Evolutionary conservation across 53 echinoderm and acorn worm species (phyloP), one percentile per base, ranked within the genome.

Genomic region (Henricia sp.): DNA sequence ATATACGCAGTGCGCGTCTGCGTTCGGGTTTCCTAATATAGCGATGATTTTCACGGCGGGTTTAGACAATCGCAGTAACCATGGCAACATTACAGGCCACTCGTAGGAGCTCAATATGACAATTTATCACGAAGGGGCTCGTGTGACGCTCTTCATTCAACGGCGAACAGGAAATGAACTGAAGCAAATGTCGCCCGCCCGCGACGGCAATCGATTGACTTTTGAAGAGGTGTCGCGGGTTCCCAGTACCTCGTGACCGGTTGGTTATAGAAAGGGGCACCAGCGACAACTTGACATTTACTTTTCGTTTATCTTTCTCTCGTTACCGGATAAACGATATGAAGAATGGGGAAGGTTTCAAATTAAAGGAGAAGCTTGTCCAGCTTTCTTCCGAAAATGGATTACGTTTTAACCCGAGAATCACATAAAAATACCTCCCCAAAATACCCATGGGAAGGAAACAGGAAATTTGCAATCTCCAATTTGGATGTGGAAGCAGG

Each of bases 11-110:
- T 34, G 27, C 70, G 20, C 39, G 38, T 1, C 21, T 3, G 4
- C 67, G n/a, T 39, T 40, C 40, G 27, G 28, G 6, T 16, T 48
- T 16, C 48, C 16, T 14, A 5, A 36, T 21, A 21, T 10, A 68
- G 68, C 68, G 41, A 39, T 17, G 30, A 25, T n/a, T n/a, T n/a
- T 26, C 65, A 35, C 42, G 41, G 68, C 70, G 40, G 63, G 41
- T 40, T 64, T 63, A 64, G 80, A 64, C 80, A 80, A 80, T 80
- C 62, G n/a, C 33, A 34, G 80, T 80, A 63, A 40, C 80, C 80
- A 57, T 80, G 42, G 80, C 42, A 48, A 80, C 80, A 57, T 32
- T 64, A 28, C 63, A 80, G 57, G 62, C 80, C 63, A 48, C 80
- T 59, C 80, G 50, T 63, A 30, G 50, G 77, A 77, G 65, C 48